These are phyloP conservation scores for Melangyna quadrimaculata DNA, from an alignment of 2,888 invertebrate genomes.

Conservation along the genomic window DNA sequence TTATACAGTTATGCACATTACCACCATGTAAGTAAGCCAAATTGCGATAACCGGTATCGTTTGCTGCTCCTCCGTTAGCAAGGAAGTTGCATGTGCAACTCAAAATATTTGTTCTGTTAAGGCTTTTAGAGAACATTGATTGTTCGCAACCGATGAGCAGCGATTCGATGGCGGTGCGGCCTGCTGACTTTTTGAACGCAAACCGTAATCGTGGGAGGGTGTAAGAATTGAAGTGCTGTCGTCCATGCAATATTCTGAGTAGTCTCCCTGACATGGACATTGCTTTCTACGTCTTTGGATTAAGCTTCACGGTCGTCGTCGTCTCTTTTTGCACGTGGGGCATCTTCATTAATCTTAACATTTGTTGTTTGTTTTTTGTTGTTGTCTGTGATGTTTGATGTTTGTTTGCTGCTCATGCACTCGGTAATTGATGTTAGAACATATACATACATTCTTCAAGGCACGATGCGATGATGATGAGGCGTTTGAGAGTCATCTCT, in stretches of 20 bases:
- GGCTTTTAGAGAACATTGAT: constrained; percentile 37
- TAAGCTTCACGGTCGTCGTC: constrained; percentile 12
- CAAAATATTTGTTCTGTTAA: constrained; percentile 57
- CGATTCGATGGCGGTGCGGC: not conserved
- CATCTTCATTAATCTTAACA: constrained; percentile 62
- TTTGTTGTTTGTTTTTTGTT: not conserved
- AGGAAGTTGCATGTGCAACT: constrained; percentile 48
- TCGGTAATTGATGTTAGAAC: constrained; percentile 59
- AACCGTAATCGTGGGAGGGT: constrained; percentile 63
- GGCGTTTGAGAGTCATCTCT: not conserved
- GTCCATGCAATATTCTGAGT: constrained; percentile 50
- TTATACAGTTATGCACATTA: constrained; percentile 64
- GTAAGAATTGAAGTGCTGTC: constrained; percentile 67
- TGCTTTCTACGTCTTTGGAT: constrained; percentile 19
- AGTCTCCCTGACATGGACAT: not conserved
- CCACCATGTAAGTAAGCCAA: constrained; percentile 61
- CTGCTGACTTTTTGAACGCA: constrained; percentile 32
- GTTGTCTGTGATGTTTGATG: not conserved
- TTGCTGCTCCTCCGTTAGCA: constrained; percentile 2
- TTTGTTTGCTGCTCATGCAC: not conserved
- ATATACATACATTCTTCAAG: constrained; percentile 39
- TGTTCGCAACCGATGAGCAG: constrained; percentile 3
- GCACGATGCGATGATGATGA: constrained; percentile 33
- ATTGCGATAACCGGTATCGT: constrained; percentile 64
- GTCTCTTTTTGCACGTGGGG: constrained; percentile 33